These are phyloP conservation scores for Epistrophella euchroma DNA, from an alignment of 2,888 invertebrate genomes.

Conservation along the genomic window DNA sequence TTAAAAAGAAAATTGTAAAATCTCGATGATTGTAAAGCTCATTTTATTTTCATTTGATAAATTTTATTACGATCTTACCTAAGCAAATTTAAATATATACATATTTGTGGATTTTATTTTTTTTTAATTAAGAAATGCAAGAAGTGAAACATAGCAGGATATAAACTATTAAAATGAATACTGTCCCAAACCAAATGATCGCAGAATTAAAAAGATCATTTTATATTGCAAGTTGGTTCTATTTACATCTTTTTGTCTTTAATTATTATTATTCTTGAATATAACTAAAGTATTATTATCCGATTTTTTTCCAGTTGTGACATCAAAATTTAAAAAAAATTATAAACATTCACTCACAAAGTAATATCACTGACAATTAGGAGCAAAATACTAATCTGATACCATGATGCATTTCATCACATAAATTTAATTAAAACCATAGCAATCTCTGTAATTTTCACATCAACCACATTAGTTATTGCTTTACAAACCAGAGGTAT, in stretches of 20 bases:
- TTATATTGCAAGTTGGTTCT: no score
- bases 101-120: not conserved
- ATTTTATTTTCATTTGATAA: not conserved
- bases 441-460: conserved; percentile 61
- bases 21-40: not conserved
- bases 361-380: not conserved
- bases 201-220: no score
- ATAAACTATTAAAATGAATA: no score
- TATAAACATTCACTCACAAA: not conserved
- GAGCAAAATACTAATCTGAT: conserved; percentile 10
- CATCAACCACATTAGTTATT: conserved; percentile 59
- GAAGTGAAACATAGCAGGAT: not conserved
- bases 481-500: not conserved
- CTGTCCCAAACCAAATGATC: no score
- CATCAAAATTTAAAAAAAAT: no score
- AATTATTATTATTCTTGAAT: no score
- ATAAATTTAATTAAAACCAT: conserved; percentile 31
- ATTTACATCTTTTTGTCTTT: no score
- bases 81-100: not conserved
- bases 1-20: not conserved
- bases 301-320: no score
- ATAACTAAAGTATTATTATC: no score
- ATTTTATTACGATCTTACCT: not conserved
- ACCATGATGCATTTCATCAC: conserved; percentile 27
- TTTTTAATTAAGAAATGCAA: not conserved